Evolutionary conservation across 2,888 invertebrate species (phyloP).

Genomic region (Malacosoma neustria): DNA sequence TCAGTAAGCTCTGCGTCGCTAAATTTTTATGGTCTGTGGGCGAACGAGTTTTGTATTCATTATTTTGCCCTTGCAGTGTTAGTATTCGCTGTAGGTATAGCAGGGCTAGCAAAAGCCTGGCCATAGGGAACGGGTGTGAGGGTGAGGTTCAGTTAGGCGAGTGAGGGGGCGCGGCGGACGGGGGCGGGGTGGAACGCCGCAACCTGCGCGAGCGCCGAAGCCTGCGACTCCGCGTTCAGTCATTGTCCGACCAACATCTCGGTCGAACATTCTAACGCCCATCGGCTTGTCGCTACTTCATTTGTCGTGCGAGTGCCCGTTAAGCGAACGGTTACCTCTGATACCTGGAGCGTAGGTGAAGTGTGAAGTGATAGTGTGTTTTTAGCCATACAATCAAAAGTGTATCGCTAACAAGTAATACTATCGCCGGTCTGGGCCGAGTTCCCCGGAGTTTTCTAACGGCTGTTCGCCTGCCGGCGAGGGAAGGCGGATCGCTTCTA

Average conservation of each 20-base stretch:
- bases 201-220: slow-evolving; percentile 51
- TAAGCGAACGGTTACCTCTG: slow-evolving; percentile 55
- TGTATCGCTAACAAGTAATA: slow-evolving; percentile 69
- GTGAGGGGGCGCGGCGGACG: slow-evolving; percentile 19
- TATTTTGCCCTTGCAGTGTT: slow-evolving; percentile 48
- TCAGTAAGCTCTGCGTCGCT: slow-evolving; percentile 4
- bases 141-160: slow-evolving; percentile 31
- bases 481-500: slow-evolving; percentile 61
- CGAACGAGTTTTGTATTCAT: slow-evolving; percentile 42
- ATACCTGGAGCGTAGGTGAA: slow-evolving; percentile 57
- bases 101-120: slow-evolving; percentile 54
- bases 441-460: slow-evolving; percentile 58
- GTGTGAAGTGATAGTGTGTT: slow-evolving; percentile 70
- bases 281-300: slow-evolving; percentile 56
- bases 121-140: slow-evolving; percentile 40
- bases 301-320: slow-evolving; percentile 58
- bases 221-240: slow-evolving; percentile 54
- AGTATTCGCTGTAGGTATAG: slow-evolving; percentile 39
- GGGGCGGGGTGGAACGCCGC: slow-evolving; percentile 22
- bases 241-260: slow-evolving; percentile 64
- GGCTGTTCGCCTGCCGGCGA: slow-evolving; percentile 67
- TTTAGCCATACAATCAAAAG: slow-evolving; percentile 64
- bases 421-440: slow-evolving; percentile 49
- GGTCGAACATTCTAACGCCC: slow-evolving; percentile 52
- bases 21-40: slow-evolving; percentile 2